These are phyloP conservation scores for Paguma larvata DNA, from an alignment of 2,797 vertebrate genomes.

Conservation along the genomic window DNA sequence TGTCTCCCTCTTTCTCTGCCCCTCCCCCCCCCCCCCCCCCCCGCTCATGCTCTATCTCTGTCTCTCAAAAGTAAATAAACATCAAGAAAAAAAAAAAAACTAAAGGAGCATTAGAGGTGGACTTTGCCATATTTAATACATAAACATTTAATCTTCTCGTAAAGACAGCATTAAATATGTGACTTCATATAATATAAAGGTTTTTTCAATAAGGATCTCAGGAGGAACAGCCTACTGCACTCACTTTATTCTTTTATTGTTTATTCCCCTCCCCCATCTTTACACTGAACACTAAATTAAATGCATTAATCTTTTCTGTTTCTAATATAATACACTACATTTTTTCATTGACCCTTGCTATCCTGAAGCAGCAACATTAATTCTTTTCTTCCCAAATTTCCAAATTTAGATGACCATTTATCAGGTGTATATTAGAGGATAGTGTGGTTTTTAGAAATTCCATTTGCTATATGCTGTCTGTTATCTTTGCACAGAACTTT, in stretches of 20 bases:
- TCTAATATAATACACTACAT: constrained; percentile 54
- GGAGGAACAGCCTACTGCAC: background rate
- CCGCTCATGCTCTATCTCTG: no score
- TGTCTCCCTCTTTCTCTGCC: no score
- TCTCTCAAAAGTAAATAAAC: no score
- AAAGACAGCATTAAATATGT: background rate
- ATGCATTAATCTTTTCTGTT: constrained; percentile 58
- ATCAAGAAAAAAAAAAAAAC: no score
- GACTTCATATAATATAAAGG: background rate
- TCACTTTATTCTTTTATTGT: constrained; percentile 32
- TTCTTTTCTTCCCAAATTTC: constrained; percentile 86
- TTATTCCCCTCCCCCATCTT: background rate
- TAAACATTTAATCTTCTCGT: background rate
- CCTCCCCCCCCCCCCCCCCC: no score
- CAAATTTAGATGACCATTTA: constrained; percentile 88
- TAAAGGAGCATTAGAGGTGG: background rate
- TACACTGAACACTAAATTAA: constrained; percentile 59
- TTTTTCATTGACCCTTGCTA: constrained; percentile 78
- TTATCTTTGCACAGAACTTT: constrained; percentile 90
- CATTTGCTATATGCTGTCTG: constrained; percentile 90
- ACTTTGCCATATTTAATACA: background rate
- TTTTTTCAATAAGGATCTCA: background rate
- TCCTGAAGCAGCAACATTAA: constrained; percentile 83
- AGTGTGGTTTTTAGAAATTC: constrained; percentile 90
- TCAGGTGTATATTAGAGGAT: constrained; percentile 90